Percentiles rank a stretch among this genome's conserved stretches.
phyloP scores from a whole-genome alignment of 1,140 invertebrate genomes.

The Sinonovacula constricta region DNA sequence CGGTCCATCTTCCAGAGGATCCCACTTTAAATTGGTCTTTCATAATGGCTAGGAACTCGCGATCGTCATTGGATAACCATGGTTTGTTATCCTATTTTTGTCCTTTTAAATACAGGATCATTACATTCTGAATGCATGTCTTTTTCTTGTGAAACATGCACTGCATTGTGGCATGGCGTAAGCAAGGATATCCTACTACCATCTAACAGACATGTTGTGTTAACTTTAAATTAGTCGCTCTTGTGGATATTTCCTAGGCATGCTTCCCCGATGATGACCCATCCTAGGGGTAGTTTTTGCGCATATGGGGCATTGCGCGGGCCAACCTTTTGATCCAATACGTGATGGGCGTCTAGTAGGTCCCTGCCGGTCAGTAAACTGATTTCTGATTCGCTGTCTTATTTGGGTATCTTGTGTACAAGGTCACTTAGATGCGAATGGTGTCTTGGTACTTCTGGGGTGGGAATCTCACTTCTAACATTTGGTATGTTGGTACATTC shows the following conservation, averaged over 20 bases:
- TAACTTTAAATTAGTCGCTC: constrained; percentile 12
- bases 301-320: constrained; percentile 33
- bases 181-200: constrained; percentile 1
- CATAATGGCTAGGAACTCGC: constrained; percentile 33
- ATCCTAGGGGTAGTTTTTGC: constrained; percentile 51
- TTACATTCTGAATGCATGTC: constrained; percentile 4
- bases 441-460: constrained; percentile 31
- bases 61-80: constrained; percentile 6
- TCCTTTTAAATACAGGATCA: constrained; percentile 4
- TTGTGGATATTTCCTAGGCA: constrained; percentile 35
- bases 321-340: constrained; percentile 35
- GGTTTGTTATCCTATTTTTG: constrained; percentile 37
- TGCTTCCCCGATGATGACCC: constrained; percentile 45
- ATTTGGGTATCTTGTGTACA: not conserved
- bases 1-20: constrained; percentile 18
- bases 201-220: constrained; percentile 31
- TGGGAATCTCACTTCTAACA: constrained; percentile 41
- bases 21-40: constrained; percentile 27
- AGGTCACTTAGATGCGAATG: constrained; percentile 36
- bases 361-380: constrained; percentile 44
- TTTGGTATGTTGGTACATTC: constrained; percentile 48
- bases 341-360: constrained; percentile 40
- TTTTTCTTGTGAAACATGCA: constrained; percentile 4
- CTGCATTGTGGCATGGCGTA: too few relatives aligned
- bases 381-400: constrained; percentile 23